Base-by-base conservation (phyloP, 2,888 invertebrate genomes). In the Steinernema carpocapsae region DNA sequence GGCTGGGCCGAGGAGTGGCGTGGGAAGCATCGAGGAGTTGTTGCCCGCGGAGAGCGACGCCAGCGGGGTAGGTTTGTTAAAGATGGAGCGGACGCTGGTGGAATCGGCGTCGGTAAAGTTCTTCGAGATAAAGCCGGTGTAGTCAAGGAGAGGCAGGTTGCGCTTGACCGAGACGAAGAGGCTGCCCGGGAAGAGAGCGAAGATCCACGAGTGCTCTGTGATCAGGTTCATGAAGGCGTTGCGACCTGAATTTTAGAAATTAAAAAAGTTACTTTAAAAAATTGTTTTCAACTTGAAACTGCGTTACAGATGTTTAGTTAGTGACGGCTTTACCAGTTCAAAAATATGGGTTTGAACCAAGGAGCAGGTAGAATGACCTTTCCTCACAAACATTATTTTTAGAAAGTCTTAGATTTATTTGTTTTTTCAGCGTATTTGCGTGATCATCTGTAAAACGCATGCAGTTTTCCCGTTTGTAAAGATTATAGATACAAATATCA, bases 161-260 rank as follows among this genome's bases (percentile, higher is more conserved):
- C 87, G 83, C 22, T 87, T 85, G 19, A 87, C 86, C 14, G 83
- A 81, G 37, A 87, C 86, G 77, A 84, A 87, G 46, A 83, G 85
- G 52, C 85, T 82, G 45, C 83, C 83, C 6, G 87, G 87, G 75
- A 87, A 87, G 10, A 87, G 81, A 17, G 86, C 81, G 75, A 87
- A 87, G 24, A 86, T 83, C 82, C 86, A 87, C 43, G 84, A 86
- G 76, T 87, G 87, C 12, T 78, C 73, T 19, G 77, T 74, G 46
- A 87, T 77, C 59, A 87, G 81, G 43, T 82, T 80, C 72, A 87
- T 77, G 74, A 87, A 87, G 29, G 75, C 74, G 32, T 56, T 73
- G 24, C 81, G 81, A 48, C 74, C 78, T 80, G 70, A 24, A 79
- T 59, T 7, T n/a, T 3, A n/a, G 14, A 19, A 14, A 19, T 48